Conservation (phyloP, 2,113 vertebrate species). For the Monarcha castaneiventris region DNA sequence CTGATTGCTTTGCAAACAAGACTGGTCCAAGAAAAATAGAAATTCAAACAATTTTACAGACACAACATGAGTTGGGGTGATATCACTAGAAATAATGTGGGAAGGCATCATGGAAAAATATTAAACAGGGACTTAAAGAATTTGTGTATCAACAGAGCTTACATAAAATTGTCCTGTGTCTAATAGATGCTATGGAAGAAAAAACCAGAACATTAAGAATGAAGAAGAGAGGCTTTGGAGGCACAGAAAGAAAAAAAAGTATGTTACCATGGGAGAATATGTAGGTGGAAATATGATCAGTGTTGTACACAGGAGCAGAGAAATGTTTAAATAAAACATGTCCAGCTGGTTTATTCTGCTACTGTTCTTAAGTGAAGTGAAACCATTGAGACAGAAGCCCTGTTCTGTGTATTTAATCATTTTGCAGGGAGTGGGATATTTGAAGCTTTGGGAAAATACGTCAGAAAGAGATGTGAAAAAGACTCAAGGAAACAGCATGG, state of each 20-base stretch:
- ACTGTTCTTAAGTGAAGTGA: constrained; percentile 7
- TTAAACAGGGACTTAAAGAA: background rate
- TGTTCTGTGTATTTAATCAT: background rate
- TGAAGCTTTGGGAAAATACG: constrained; percentile 11
- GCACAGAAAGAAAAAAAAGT: background rate
- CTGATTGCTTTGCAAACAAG: background rate
- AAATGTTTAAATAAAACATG: constrained; percentile 25
- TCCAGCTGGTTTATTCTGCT: background rate
- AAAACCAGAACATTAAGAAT: background rate
- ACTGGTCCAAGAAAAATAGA: background rate
- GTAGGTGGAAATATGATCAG: background rate
- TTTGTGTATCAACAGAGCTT: background rate
- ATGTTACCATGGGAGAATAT: background rate
- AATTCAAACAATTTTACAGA: background rate
- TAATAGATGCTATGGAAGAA: background rate
- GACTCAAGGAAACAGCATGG: background rate
- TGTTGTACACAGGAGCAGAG: background rate
- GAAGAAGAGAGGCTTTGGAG: background rate
- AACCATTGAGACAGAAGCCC: background rate
- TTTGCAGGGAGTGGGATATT: background rate
- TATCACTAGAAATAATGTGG: background rate
- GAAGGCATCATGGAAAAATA: background rate
- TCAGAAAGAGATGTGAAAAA: background rate
- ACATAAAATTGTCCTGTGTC: background rate
- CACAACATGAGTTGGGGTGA: background rate